Base-by-base conservation (phyloP, 2,888 invertebrate species). In the Cloeon dipterum region DNA sequence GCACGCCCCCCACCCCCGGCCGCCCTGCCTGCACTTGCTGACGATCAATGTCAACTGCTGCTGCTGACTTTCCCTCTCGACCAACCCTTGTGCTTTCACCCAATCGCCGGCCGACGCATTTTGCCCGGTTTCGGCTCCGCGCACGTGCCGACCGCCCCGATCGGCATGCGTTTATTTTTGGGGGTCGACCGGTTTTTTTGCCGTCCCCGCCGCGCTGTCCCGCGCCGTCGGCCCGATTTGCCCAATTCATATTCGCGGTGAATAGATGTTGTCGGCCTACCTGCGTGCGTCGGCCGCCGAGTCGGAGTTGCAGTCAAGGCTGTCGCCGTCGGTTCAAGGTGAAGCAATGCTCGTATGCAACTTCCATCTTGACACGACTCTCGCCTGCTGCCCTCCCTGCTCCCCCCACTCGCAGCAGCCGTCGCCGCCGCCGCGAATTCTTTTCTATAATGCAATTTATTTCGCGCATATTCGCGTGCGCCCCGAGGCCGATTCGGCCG, bases 301-400 rank as follows among this genome's bases (percentile, higher is more conserved):
- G n/a, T n/a, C n/a, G n/a, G n/a, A n/a, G n/a, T n/a, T n/a, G n/a
- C n/a, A n/a, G n/a, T n/a, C n/a, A n/a, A n/a, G n/a, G n/a, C n/a
- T n/a, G n/a, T n/a, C n/a, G n/a, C n/a, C n/a, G n/a, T n/a, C n/a
- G 29, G 29, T 29, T 29, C 29, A 29, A 29, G 29, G 29, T 29
- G 46, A 48, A 47, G 48, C 47, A 47, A 47, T n/a, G n/a, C n/a
- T n/a, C n/a, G 48, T 49, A 47, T 48, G 48, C 50, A 49, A 49
- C 29, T 29, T 29, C 50, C 50, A 50, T 50, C 49, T 49, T 50
- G 50, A 49, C 49, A 49, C 49, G 49, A 49, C 43, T 47, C n/a
- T n/a, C 49, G 59, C 59, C 59, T 61, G 58, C 61, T 57, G 54
- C 48, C 46, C 56, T 53, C 53, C 54, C 52, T 53, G 49, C 56